These are phyloP conservation scores for Eciton burchellii DNA, from an alignment of 1,140 invertebrate genomes.

Conservation along the genomic window DNA sequence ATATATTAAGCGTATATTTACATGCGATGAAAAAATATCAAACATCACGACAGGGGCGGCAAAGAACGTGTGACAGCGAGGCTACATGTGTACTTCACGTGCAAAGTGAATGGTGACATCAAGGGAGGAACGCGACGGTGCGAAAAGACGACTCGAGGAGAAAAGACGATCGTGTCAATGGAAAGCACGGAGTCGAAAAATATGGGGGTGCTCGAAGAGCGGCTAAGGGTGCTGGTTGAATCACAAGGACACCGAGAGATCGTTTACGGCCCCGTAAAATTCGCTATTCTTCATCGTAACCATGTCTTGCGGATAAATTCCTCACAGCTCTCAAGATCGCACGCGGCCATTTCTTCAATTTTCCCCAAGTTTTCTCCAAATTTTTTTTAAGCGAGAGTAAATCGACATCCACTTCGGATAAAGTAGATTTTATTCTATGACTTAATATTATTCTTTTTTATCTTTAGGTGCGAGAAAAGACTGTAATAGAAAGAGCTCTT, in stretches of 20 bases:
- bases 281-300: conserved; percentile 60
- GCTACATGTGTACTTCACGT: conserved; percentile 15
- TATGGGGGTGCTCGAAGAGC: conserved; percentile 26
- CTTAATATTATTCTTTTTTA: not conserved
- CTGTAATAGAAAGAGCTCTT: not conserved
- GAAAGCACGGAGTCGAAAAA: conserved; percentile 34
- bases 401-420: not conserved
- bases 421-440: conserved; percentile 11
- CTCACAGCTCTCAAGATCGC: conserved; percentile 17
- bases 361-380: not conserved
- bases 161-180: conserved; percentile 36
- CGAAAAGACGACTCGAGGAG: not conserved
- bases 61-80: not conserved
- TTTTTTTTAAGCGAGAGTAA: not conserved
- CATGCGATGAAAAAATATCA: not conserved
- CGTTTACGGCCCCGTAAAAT: conserved; percentile 70
- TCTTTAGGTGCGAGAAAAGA: not conserved
- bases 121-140: conserved; percentile 6
- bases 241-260: conserved; percentile 58
- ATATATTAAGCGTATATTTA: conserved; percentile 16
- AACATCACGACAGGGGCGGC: not conserved
- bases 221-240: conserved; percentile 25
- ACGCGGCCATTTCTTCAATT: conserved; percentile 11
- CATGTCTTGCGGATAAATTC: conserved; percentile 13
- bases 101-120: conserved; percentile 65